Evolutionary conservation across 2,113 vertebrate species (phyloP).

Genomic region (Chrysochloris asiatica): DNA sequence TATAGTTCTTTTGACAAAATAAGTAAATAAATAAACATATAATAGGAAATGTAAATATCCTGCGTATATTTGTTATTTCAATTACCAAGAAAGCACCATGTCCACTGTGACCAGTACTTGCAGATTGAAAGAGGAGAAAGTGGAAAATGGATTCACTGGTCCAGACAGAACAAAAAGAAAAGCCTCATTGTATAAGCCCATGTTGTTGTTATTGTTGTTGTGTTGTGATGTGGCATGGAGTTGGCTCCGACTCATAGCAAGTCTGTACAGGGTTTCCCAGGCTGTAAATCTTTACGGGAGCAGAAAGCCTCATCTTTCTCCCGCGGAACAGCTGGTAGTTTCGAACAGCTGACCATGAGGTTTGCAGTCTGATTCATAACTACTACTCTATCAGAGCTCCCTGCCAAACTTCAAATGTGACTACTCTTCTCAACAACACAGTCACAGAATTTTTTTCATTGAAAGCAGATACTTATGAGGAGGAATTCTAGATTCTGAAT

Average conservation of each 20-base stretch:
- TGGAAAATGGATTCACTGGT: neutral
- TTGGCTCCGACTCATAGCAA: no score
- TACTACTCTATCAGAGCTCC: no score
- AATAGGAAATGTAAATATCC: slow-evolving; percentile 63
- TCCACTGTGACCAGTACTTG: neutral
- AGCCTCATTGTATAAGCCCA: neutral
- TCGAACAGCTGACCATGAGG: no score
- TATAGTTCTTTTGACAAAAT: slow-evolving; percentile 61
- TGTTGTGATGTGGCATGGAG: no score
- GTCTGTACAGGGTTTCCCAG: no score
- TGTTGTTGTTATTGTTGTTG: no score
- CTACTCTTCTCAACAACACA: neutral
- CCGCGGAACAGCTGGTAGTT: no score
- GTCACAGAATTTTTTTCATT: neutral
- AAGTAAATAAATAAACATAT: slow-evolving; percentile 48
- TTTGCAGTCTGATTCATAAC: no score
- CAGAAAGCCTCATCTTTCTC: no score
- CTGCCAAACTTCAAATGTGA: neutral
- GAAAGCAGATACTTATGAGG: slow-evolving; percentile 1
- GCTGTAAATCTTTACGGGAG: no score
- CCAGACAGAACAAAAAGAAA: slow-evolving; percentile 49
- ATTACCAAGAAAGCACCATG: slow-evolving; percentile 47
- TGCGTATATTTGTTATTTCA: slow-evolving; percentile 71
- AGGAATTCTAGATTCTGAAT: slow-evolving; percentile 24
- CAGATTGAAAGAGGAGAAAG: neutral